phyloP scores from a whole-genome alignment of 2,113 vertebrate species.

The Regulus satrapa region DNA sequence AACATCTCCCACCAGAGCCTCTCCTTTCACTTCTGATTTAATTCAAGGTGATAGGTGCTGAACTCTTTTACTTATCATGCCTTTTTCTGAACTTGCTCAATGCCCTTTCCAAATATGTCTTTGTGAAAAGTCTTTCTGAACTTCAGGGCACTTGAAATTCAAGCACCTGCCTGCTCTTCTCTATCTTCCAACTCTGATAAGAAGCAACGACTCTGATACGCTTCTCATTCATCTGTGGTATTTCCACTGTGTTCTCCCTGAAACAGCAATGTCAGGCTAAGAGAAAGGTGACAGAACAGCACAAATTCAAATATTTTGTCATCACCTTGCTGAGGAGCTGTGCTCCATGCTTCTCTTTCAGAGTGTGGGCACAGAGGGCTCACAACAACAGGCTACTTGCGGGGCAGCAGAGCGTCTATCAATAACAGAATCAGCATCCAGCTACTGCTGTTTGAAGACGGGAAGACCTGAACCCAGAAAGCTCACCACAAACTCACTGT shows the following conservation, averaged over 20 bases:
- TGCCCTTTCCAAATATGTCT: neutral
- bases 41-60: conserved; percentile 21
- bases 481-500: neutral
- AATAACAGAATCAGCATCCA: neutral
- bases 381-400: neutral
- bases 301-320: neutral
- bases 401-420: neutral
- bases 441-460: neutral
- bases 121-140: conserved; percentile 5
- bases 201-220: neutral
- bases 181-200: neutral
- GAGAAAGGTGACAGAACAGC: neutral
- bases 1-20: neutral
- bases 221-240: neutral
- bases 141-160: neutral
- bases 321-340: neutral
- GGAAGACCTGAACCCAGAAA: neutral
- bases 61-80: neutral
- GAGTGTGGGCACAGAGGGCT: neutral
- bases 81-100: neutral
- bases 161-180: neutral
- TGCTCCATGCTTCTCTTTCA: neutral
- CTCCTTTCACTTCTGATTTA: neutral
- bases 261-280: neutral
- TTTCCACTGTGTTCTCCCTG: neutral